Conservation (phyloP, 92 coral and sea anemone species). For the Zoanthus sansibaricus region DNA sequence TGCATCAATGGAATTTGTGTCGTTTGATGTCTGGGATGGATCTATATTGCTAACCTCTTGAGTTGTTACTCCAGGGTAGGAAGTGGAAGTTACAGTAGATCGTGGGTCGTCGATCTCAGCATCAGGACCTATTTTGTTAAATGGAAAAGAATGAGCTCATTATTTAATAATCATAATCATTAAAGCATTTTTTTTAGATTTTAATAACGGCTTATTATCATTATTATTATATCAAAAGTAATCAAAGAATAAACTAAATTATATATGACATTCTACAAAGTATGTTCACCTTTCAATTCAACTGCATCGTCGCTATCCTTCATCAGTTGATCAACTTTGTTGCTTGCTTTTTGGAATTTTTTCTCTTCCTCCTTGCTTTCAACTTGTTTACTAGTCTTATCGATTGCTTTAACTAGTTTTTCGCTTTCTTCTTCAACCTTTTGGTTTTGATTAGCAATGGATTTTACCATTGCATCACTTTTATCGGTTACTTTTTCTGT, state of each 20-base stretch:
- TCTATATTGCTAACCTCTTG: neutral
- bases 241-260: too few relatives aligned
- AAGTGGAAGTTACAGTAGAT: neutral
- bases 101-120: neutral
- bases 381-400: slow-evolving; percentile 62
- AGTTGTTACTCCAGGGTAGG: neutral
- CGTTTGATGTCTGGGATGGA: neutral
- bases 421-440: slow-evolving; percentile 73
- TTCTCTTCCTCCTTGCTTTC: slow-evolving; percentile 73
- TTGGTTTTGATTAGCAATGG: slow-evolving; percentile 75
- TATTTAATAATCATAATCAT: neutral
- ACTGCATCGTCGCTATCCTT: slow-evolving; percentile 65
- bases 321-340: slow-evolving; percentile 71
- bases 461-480: slow-evolving; percentile 75
- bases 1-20: neutral
- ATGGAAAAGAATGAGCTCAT: too few relatives aligned
- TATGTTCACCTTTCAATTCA: slow-evolving; percentile 71
- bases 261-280: too few relatives aligned
- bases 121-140: slow-evolving; percentile 3
- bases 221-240: too few relatives aligned
- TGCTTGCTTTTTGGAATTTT: slow-evolving; percentile 80
- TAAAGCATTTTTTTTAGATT: too few relatives aligned
- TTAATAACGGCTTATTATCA: too few relatives aligned
- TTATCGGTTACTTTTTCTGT: slow-evolving; percentile 65
- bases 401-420: slow-evolving; percentile 76